phyloP scores from a whole-genome alignment of 2,888 invertebrate genomes.

The Acleris emargana region DNA sequence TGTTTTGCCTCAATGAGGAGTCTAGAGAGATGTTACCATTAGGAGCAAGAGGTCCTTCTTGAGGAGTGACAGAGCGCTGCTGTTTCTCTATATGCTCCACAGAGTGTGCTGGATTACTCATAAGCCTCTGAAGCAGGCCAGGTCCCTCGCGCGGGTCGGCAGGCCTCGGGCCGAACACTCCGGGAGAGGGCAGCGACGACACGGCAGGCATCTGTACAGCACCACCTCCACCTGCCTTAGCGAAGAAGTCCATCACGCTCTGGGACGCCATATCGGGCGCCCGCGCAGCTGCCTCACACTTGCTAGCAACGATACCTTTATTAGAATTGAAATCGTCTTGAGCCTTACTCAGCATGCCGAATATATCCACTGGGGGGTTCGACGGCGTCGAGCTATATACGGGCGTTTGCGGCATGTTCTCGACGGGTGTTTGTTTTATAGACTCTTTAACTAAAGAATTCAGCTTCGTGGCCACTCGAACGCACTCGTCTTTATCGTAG shows the following conservation, averaged over 20 bases:
- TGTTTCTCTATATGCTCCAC: constrained; percentile 95
- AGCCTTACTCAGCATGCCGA: constrained; percentile 94
- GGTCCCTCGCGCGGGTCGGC: constrained; percentile 84
- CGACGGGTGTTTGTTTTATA: constrained; percentile 64
- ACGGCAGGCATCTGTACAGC: constrained; percentile 81
- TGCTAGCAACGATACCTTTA: constrained; percentile 64
- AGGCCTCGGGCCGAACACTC: constrained; percentile 73
- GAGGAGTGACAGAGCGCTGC: constrained; percentile 90
- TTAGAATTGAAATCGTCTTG: constrained; percentile 93
- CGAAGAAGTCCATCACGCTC: constrained; percentile 95
- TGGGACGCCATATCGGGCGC: constrained; percentile 89
- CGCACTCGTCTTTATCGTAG: constrained; percentile 95
- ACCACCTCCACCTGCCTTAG: constrained; percentile 86
- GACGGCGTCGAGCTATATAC: constrained; percentile 65
- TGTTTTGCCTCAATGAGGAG: constrained; percentile 62
- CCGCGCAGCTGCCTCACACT: constrained; percentile 71
- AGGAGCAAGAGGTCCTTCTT: constrained; percentile 68
- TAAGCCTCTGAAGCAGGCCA: constrained; percentile 88
- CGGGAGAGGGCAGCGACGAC: constrained; percentile 75
- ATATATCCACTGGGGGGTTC: constrained; percentile 86
- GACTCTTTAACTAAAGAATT: constrained; percentile 88
- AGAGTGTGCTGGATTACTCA: constrained; percentile 92
- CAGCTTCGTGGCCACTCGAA: constrained; percentile 89
- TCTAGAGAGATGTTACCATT: constrained; percentile 68
- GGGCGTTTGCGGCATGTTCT: constrained; percentile 69